These are phyloP conservation scores for Merodon equestris DNA, from an alignment of 2,888 invertebrate genomes.

Conservation along the genomic window DNA sequence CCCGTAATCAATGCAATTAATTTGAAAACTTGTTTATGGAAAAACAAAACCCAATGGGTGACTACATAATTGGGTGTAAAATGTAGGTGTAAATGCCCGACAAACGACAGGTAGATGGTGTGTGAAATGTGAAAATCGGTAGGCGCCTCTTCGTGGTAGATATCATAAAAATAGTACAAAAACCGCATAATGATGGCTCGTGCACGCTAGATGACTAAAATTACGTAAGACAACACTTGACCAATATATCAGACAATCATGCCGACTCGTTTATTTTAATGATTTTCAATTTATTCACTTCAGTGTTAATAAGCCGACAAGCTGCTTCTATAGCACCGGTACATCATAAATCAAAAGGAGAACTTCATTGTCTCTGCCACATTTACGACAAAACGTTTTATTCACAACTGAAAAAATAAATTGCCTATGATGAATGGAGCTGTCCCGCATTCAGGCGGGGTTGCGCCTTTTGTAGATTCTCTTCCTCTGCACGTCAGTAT, in stretches of 20 bases:
- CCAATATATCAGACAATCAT: too few relatives aligned
- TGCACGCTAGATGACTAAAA: too few relatives aligned
- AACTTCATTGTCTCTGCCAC: neutral
- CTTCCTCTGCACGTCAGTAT: too few relatives aligned
- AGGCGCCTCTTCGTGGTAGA: conserved; percentile 18
- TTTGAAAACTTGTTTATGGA: neutral
- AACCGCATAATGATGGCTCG: too few relatives aligned
- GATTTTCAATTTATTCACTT: conserved; percentile 36
- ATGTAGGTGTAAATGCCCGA: conserved; percentile 13
- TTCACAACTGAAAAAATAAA: conserved; percentile 1
- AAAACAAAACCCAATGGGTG: conserved; percentile 6
- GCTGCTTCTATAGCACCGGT: conserved; percentile 25
- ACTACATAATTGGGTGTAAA: neutral
- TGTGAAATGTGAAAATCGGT: conserved; percentile 3
- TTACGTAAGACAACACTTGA: too few relatives aligned
- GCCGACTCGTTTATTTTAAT: neutral
- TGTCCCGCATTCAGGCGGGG: neutral
- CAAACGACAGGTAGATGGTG: conserved; percentile 34
- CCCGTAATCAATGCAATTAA: neutral
- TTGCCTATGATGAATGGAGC: too few relatives aligned
- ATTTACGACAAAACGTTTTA: neutral
- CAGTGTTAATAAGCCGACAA: conserved; percentile 8
- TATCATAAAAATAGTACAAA: conserved; percentile 20
- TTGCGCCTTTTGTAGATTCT: neutral
- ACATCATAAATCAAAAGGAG: conserved; percentile 16